These are phyloP conservation scores for Protophormia terraenovae DNA, from an alignment of 2,888 invertebrate species.

Conservation along the genomic window DNA sequence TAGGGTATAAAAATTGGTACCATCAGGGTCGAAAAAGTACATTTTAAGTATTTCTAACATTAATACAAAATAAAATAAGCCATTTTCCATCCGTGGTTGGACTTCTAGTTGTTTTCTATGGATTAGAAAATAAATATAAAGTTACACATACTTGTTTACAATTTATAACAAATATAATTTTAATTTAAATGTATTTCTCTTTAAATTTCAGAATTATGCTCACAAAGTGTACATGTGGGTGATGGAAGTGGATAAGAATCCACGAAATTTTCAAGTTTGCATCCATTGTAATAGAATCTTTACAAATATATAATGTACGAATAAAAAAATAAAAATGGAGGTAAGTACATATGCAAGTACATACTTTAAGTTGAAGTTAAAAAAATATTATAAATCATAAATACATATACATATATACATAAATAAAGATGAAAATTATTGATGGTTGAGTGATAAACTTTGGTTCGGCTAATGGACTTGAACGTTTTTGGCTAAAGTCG, in stretches of 20 bases:
- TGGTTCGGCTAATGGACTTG: constrained; percentile 51
- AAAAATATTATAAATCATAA: background rate
- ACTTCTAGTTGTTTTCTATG: too few relatives aligned
- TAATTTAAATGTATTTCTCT: background rate
- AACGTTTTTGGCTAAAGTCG: constrained; percentile 26
- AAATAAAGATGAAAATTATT: constrained; percentile 38
- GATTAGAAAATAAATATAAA: too few relatives aligned
- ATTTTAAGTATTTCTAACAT: too few relatives aligned
- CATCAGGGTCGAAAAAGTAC: too few relatives aligned
- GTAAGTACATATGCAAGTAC: background rate
- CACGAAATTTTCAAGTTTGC: background rate
- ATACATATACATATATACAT: background rate
- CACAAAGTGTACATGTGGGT: background rate
- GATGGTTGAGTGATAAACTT: constrained; percentile 45
- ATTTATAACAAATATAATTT: too few relatives aligned
- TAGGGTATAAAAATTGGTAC: too few relatives aligned
- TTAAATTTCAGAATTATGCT: background rate
- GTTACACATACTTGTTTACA: too few relatives aligned
- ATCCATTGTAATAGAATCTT: background rate
- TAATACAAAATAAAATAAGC: too few relatives aligned
- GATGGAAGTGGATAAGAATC: too few relatives aligned
- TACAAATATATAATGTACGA: background rate
- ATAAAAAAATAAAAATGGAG: too few relatives aligned
- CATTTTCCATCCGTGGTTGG: too few relatives aligned
- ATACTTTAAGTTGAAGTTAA: background rate